These are phyloP conservation scores for Azemiops feae DNA, from an alignment of 2,113 vertebrate species.

Conservation along the genomic window DNA sequence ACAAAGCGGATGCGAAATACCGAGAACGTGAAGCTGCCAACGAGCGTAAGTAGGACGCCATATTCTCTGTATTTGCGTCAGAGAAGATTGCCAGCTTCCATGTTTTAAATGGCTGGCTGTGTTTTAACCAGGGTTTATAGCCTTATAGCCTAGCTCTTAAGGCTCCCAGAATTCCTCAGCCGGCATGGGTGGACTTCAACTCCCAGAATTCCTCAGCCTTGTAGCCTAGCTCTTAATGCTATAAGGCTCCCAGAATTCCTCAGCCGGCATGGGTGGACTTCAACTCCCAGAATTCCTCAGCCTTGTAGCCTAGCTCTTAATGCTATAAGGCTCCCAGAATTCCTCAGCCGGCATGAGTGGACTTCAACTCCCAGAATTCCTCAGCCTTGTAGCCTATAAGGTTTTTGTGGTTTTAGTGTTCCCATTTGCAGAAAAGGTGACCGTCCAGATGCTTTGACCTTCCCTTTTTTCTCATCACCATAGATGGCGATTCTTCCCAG, in stretches of 20 bases:
- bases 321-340: too few species aligned
- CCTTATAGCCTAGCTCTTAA: background rate
- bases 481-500: conserved; percentile 96
- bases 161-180: background rate
- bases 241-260: too few species aligned
- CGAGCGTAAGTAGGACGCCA: conserved; percentile 75
- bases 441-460: background rate
- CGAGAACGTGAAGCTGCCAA: conserved; percentile 92
- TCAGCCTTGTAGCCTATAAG: too few species aligned
- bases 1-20: conserved; percentile 93
- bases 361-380: too few species aligned
- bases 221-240: too few species aligned
- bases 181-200: background rate
- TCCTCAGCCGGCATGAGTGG: too few species aligned
- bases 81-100: background rate
- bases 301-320: too few species aligned
- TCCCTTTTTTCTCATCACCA: background rate
- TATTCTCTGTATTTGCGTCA: background rate
- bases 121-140: background rate
- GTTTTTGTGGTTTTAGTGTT: too few species aligned
- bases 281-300: too few species aligned
- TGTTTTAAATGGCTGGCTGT: background rate
- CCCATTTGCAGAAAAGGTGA: background rate
- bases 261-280: too few species aligned
- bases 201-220: background rate